Percentiles rank a stretch among this genome's conserved stretches.
phyloP scores from a whole-genome alignment of 2,797 vertebrate species.

The Sebastes elongatus region DNA sequence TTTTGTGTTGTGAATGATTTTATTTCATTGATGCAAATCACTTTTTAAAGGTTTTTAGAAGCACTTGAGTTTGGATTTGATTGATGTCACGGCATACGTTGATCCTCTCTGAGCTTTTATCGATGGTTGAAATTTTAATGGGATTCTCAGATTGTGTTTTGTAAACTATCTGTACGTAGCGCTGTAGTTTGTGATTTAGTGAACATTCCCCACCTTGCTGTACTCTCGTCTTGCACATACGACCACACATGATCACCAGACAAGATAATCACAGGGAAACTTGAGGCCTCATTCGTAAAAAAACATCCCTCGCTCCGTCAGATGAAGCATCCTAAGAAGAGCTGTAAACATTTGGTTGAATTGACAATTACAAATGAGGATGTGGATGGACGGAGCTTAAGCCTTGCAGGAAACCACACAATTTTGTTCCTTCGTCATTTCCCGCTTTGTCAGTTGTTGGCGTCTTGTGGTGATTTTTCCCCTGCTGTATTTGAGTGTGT shows the following conservation, averaged over 20 bases:
- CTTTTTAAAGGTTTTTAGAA: constrained; percentile 42
- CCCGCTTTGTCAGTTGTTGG: constrained; percentile 18
- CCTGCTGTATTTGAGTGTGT: constrained; percentile 40
- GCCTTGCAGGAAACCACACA: constrained; percentile 21
- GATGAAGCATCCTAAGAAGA: constrained; percentile 4
- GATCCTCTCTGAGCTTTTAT: constrained; percentile 58
- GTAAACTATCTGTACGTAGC: constrained; percentile 72
- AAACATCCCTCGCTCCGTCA: constrained; percentile 8
- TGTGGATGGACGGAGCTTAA: constrained; percentile 31
- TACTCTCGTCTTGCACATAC: constrained; percentile 57
- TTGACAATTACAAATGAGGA: constrained; percentile 9
- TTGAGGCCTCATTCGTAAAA: constrained; percentile 22
- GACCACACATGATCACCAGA: constrained; percentile 45
- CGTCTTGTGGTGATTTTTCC: constrained; percentile 33
- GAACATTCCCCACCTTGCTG: constrained; percentile 56
- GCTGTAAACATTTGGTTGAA: not conserved
- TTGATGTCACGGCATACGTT: constrained; percentile 44
- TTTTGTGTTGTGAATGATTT: constrained; percentile 55
- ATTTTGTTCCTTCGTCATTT: constrained; percentile 10
- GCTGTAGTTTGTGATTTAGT: constrained; percentile 72
- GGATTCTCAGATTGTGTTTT: constrained; percentile 63
- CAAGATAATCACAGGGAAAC: constrained; percentile 53
- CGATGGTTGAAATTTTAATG: constrained; percentile 40
- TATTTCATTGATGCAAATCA: constrained; percentile 24
- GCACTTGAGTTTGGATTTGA: constrained; percentile 52